Conservation (phyloP, 1,140 invertebrate species). For the Diploscapter pachys region DNA sequence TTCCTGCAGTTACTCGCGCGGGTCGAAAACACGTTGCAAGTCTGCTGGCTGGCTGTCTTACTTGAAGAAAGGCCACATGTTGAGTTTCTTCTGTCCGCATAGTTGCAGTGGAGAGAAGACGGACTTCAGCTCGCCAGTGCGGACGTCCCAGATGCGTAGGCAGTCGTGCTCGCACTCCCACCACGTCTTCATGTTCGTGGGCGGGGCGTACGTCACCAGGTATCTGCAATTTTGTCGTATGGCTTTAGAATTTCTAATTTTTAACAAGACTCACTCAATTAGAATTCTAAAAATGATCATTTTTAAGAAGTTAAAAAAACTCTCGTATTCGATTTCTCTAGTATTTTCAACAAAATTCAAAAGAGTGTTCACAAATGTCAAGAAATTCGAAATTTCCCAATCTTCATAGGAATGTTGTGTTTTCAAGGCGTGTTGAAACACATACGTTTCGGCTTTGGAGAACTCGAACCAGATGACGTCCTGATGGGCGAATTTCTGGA, state of each 20-base stretch:
- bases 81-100: constrained; percentile 36
- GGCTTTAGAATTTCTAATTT: not conserved
- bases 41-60: not conserved
- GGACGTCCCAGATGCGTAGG: constrained; percentile 54
- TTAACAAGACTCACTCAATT: not conserved
- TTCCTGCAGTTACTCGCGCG: too few species aligned
- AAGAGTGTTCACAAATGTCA: too few species aligned
- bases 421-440: constrained; percentile 40
- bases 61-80: constrained; percentile 43
- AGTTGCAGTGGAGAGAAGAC: constrained; percentile 43
- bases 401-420: too few species aligned
- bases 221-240: constrained; percentile 34
- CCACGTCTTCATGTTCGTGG: constrained; percentile 34
- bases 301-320: too few species aligned
- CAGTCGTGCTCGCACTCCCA: constrained; percentile 40
- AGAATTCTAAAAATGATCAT: not conserved
- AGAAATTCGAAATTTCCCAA: too few species aligned
- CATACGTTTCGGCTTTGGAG: constrained; percentile 87
- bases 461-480: constrained; percentile 93
- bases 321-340: too few species aligned
- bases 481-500: constrained; percentile 82
- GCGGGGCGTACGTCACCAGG: constrained; percentile 51
- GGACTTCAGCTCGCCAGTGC: constrained; percentile 57
- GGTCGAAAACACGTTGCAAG: too few species aligned
- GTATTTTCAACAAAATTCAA: too few species aligned